Percentiles rank a stretch among this genome's conserved stretches.
Evolutionary conservation across 2,888 invertebrate species (phyloP).

Genomic region (Dynastes tityus): DNA sequence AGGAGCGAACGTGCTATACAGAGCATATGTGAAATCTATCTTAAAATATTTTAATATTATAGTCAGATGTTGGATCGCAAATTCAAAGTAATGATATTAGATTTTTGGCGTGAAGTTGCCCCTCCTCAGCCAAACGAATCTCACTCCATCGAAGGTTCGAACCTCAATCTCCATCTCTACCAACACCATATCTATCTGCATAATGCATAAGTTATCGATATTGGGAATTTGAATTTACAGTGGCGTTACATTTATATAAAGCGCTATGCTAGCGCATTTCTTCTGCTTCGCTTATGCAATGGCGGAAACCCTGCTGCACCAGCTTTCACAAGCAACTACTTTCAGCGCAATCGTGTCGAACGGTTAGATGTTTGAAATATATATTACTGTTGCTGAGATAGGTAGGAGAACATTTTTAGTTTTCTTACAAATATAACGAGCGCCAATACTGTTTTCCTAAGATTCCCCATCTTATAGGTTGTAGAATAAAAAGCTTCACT

Average conservation of each 20-base stretch:
- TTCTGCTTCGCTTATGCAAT: constrained; percentile 22
- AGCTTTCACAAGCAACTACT: constrained; percentile 10
- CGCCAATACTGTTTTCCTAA: no score
- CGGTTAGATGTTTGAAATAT: background rate
- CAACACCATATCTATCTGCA: constrained; percentile 58
- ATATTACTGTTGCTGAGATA: background rate
- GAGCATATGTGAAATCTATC: constrained; percentile 42
- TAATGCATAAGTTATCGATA: constrained; percentile 61
- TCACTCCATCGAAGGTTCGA: background rate
- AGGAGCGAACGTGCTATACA: constrained; percentile 46
- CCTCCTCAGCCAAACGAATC: background rate
- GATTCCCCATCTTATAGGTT: no score
- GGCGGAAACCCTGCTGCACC: background rate
- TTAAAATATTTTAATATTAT: constrained; percentile 52
- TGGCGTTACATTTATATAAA: constrained; percentile 47
- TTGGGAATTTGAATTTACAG: constrained; percentile 59
- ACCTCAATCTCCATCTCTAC: constrained; percentile 23
- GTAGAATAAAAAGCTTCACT: no score
- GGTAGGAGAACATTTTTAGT: background rate
- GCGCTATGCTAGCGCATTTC: constrained; percentile 17
- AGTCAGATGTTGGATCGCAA: constrained; percentile 48
- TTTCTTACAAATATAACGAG: no score
- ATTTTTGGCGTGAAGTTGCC: constrained; percentile 35
- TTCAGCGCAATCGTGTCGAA: background rate
- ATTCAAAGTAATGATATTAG: constrained; percentile 49